These are phyloP conservation scores for Melinopterus prodromus DNA, from an alignment of 2,888 invertebrate genomes.

Conservation along the genomic window DNA sequence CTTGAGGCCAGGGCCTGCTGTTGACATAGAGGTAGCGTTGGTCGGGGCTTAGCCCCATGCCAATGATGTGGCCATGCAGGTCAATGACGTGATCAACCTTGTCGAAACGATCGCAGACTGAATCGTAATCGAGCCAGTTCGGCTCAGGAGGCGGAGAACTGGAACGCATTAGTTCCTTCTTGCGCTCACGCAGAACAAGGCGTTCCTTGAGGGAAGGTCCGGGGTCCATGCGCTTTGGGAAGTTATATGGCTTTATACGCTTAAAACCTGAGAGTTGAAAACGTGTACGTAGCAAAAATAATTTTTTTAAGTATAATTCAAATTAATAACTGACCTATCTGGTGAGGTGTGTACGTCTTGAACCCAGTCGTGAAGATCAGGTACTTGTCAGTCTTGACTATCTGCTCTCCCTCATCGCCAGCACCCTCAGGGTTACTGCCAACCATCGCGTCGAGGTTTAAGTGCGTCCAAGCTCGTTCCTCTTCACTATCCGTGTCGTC, in stretches of 20 bases:
- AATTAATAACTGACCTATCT: slow-evolving; percentile 66
- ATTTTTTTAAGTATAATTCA: background rate
- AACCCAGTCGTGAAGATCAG: slow-evolving; percentile 86
- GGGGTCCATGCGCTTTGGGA: slow-evolving; percentile 72
- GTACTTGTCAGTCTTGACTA: slow-evolving; percentile 71
- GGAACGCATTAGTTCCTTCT: slow-evolving; percentile 61
- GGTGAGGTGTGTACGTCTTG: slow-evolving; percentile 85
- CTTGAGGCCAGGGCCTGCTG: slow-evolving; percentile 82
- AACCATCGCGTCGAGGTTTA: background rate
- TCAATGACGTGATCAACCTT: slow-evolving; percentile 82
- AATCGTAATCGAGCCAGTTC: slow-evolving; percentile 73
- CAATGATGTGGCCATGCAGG: slow-evolving; percentile 86
- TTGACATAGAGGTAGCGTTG: slow-evolving; percentile 86
- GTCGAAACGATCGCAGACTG: slow-evolving; percentile 75
- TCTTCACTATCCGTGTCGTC: slow-evolving; percentile 47
- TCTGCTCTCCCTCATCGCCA: slow-evolving; percentile 58
- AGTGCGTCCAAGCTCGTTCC: slow-evolving; percentile 32
- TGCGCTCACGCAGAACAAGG: slow-evolving; percentile 63
- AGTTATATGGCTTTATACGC: slow-evolving; percentile 73
- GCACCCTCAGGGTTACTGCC: background rate
- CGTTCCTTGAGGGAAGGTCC: slow-evolving; percentile 74
- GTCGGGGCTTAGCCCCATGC: slow-evolving; percentile 86
- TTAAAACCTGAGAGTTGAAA: slow-evolving; percentile 65
- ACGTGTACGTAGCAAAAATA: background rate
- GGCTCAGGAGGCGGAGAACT: slow-evolving; percentile 64